Evolutionary conservation across 2,888 invertebrate genomes (phyloP).

Genomic region (Bedellia somnulentella): DNA sequence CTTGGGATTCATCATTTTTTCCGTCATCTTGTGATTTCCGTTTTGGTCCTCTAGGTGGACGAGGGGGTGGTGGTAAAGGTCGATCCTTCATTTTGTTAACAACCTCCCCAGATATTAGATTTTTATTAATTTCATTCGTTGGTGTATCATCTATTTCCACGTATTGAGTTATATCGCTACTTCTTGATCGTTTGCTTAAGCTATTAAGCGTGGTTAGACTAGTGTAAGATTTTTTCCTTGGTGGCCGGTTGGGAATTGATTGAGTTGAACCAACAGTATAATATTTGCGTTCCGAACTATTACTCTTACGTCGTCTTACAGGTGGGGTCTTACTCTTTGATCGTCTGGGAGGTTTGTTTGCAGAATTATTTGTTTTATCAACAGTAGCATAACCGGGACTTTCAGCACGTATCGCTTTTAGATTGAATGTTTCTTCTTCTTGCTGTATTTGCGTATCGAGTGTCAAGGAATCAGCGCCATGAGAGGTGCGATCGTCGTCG

Average conservation of each 20-base stretch:
- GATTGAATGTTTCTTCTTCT: slow-evolving; percentile 26
- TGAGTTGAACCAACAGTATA: slow-evolving; percentile 63
- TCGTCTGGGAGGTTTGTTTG: slow-evolving; percentile 60
- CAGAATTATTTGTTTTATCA: slow-evolving; percentile 69
- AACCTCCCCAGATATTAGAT: slow-evolving; percentile 73
- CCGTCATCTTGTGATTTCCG: slow-evolving; percentile 16
- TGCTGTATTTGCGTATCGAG: slow-evolving; percentile 45
- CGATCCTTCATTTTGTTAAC: slow-evolving; percentile 83
- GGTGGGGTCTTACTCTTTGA: slow-evolving; percentile 58
- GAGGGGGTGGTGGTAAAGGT: slow-evolving; percentile 83
- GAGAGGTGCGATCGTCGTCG: slow-evolving; percentile 73
- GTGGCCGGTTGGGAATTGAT: slow-evolving; percentile 63
- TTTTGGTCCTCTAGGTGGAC: slow-evolving; percentile 72
- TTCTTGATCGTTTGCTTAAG: slow-evolving; percentile 34
- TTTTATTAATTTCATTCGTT: slow-evolving; percentile 62
- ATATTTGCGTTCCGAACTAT: slow-evolving; percentile 64
- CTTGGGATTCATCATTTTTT: slow-evolving; percentile 9
- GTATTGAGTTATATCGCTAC: slow-evolving; percentile 57
- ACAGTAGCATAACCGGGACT: slow-evolving; percentile 75
- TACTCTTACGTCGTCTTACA: slow-evolving; percentile 38
- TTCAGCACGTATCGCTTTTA: slow-evolving; percentile 41
- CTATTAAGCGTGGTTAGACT: slow-evolving; percentile 57
- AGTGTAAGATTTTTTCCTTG: slow-evolving; percentile 63
- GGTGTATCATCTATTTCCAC: slow-evolving; percentile 63
- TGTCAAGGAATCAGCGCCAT: slow-evolving; percentile 68